A percentile compares a stretch with the other conserved stretches of the same genome.
phyloP scores from a whole-genome alignment of 2,888 invertebrate genomes.

The Idaea biselata region DNA sequence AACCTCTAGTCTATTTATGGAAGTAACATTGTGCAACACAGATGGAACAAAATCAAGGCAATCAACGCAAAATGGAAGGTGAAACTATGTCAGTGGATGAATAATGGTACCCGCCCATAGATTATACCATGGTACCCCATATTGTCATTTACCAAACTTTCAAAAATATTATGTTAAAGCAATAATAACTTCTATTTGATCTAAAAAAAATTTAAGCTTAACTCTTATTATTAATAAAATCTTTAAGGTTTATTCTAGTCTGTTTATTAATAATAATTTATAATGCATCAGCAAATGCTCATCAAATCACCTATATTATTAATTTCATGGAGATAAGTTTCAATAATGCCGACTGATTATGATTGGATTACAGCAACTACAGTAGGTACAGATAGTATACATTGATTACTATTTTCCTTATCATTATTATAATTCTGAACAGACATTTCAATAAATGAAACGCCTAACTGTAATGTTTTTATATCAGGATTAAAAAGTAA shows the following conservation, averaged over 20 bases:
- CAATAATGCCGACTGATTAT: not conserved
- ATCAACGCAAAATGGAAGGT: constrained; percentile 10
- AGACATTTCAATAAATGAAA: too few relatives aligned
- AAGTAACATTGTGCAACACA: constrained; percentile 44
- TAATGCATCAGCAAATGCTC: not conserved
- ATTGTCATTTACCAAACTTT: not conserved
- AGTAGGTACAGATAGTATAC: not conserved
- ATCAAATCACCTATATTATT: not conserved
- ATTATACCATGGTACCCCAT: too few relatives aligned
- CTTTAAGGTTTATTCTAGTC: too few relatives aligned
- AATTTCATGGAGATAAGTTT: not conserved
- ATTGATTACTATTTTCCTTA: too few relatives aligned
- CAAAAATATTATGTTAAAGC: not conserved
- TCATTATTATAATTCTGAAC: too few relatives aligned
- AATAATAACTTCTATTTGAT: too few relatives aligned
- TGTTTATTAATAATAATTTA: not conserved
- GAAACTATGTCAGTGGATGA: constrained; percentile 10
- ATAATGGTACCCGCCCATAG: not conserved
- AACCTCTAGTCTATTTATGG: constrained; percentile 31
- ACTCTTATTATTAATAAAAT: not conserved
- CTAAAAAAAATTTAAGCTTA: not conserved
- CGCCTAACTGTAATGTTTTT: not conserved
- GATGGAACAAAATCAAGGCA: constrained; percentile 36
- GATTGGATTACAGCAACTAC: not conserved
- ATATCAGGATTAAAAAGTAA: too few relatives aligned